phyloP scores from a whole-genome alignment of 2,113 vertebrate genomes.

The Irena cyanogastra region DNA sequence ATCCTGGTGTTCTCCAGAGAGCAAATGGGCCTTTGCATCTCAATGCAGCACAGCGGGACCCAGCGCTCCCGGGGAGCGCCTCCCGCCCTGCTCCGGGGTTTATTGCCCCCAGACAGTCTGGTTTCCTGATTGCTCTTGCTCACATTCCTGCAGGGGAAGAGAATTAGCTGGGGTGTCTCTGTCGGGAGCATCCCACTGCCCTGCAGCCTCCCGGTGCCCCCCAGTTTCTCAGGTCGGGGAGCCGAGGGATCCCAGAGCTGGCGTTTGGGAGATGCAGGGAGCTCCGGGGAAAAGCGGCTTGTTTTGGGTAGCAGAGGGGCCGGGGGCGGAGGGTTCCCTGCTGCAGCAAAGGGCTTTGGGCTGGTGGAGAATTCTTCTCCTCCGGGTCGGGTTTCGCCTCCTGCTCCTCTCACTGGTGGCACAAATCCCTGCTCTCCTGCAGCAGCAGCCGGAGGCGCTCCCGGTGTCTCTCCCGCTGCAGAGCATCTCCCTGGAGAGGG shows the following conservation, averaged over 20 bases:
- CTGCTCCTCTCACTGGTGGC: rapidly evolving
- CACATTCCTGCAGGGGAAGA: constrained; percentile 57
- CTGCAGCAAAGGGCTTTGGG: background rate
- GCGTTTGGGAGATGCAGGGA: rapidly evolving
- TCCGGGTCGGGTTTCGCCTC: background rate
- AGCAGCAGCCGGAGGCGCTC: background rate
- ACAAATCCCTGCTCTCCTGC: background rate
- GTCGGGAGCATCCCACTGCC: background rate
- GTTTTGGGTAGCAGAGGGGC: background rate
- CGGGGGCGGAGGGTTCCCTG: rapidly evolving
- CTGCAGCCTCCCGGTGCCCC: background rate
- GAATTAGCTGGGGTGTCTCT: constrained; percentile 17
- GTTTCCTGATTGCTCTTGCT: constrained; percentile 65
- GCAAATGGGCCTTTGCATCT: constrained; percentile 24
- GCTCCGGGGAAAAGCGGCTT: rapidly evolving
- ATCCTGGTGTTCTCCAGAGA: background rate
- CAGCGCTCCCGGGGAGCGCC: background rate
- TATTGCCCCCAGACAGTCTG: constrained; percentile 70
- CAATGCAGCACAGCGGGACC: constrained; percentile 51
- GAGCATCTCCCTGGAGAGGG: background rate
- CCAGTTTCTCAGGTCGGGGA: rapidly evolving
- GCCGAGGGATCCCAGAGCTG: rapidly evolving
- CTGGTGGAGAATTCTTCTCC: background rate
- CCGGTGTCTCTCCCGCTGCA: rapidly evolving
- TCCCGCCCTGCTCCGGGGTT: constrained; percentile 45